Base-by-base conservation (phyloP, 2,888 invertebrate genomes). In the Xylocampa areola region DNA sequence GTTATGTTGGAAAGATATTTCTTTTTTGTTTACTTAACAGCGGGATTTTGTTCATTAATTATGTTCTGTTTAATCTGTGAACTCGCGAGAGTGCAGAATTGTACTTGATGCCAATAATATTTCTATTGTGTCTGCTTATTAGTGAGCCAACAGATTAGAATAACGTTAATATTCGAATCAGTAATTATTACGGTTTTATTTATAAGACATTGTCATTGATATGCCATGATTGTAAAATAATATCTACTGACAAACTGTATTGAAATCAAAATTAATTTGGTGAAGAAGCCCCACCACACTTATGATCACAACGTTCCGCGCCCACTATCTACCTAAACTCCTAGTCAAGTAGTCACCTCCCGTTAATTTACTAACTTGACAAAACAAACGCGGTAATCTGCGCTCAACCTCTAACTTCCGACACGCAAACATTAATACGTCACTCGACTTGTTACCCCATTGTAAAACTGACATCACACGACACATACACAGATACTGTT, bases 321-420 rank as follows among this genome's bases (percentile, higher is more conserved):
- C 54, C 54, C 49, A 45, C 43, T 21, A 43, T 45, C 32, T 33
- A 43, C 37, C n/a, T 14, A 21, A 50, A 45, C 40, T 47, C 16
- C 29, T 33, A 43, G 47, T 36, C 41, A 54, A n/a, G n/a, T n/a
- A n/a, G n/a, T n/a, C n/a, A n/a, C n/a, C 45, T 37, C 54, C 11
- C 33, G n/a, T 67, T 47, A 37, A 60, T 67, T 67, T 44, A 66
- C 43, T 43, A 32, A 48, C 36, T 44, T 17, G 25, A 40, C 40
- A 41, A 35, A 54, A 65, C 47, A 54, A 53, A 27, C 23, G 48
- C n/a, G 21, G 36, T 54, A 59, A 53, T 44, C 65, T 49, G 32
- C 23, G 53, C 40, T 49, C 48, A 61, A 47, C 54, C 36, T 67
- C 54, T 44, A 35, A 35, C 50, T 61, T 69, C 58, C 55, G 60